Evolutionary conservation across 2,797 vertebrate species (phyloP).

Genomic region (Megalops cyprinoides): DNA sequence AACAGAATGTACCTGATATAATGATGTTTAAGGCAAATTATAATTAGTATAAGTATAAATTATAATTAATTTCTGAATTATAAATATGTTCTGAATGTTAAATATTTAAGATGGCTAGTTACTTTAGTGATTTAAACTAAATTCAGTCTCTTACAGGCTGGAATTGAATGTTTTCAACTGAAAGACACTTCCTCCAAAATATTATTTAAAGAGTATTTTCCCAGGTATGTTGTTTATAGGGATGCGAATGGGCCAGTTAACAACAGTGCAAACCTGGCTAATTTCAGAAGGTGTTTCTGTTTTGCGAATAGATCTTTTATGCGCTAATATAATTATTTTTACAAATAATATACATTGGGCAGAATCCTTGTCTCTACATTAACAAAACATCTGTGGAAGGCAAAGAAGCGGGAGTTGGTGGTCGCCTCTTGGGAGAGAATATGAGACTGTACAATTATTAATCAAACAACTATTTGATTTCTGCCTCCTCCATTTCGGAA

Average conservation of each 20-base stretch:
- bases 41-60: no score
- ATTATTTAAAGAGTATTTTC: not conserved
- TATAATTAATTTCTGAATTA: no score
- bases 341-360: not conserved
- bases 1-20: no score
- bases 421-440: not conserved
- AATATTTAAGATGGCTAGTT: no score
- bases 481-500: not conserved
- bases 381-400: not conserved
- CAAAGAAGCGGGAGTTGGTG: not conserved
- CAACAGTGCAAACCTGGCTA: not conserved
- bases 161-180: not conserved
- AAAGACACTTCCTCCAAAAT: not conserved
- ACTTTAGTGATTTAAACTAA: not conserved
- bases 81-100: no score
- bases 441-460: not conserved
- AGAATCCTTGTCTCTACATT: no score
- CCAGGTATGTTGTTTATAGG: no score
- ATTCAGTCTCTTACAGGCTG: not conserved
- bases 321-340: no score
- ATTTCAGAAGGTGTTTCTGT: not conserved
- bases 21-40: no score
- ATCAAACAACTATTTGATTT: not conserved
- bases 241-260: not conserved
- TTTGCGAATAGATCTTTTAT: not conserved